Conservation (phyloP, 2,888 invertebrate species). For the Gnatocerus cornutus region DNA sequence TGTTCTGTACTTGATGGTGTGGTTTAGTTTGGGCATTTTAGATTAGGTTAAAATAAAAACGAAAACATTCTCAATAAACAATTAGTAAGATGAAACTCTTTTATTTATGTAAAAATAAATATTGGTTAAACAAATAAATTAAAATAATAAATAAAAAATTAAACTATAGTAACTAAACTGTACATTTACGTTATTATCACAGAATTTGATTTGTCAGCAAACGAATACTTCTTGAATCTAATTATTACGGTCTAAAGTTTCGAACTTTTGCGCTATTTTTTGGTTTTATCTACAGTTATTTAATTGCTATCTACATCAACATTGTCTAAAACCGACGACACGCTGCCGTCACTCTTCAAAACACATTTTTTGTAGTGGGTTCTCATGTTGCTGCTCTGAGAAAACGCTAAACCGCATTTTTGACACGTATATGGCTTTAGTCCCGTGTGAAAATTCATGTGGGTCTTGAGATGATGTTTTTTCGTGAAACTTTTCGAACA, state of each 20-base stretch:
- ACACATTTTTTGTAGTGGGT: slow-evolving; percentile 88
- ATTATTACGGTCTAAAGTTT: no score
- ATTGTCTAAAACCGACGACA: slow-evolving; percentile 10
- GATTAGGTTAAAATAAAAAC: no score
- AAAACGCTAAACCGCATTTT: slow-evolving; percentile 84
- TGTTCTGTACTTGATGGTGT: no score
- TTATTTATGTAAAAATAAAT: slow-evolving; percentile 18
- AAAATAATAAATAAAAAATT: not conserved
- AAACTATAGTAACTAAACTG: slow-evolving; percentile 1
- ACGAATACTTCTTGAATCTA: no score
- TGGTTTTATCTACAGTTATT: not conserved
- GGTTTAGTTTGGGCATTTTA: not conserved
- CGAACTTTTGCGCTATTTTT: not conserved
- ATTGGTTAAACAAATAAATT: slow-evolving; percentile 17
- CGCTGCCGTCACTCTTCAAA: slow-evolving; percentile 55
- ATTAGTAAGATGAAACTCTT: not conserved
- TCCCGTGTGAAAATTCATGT: slow-evolving; percentile 89
- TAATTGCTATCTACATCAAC: slow-evolving; percentile 26
- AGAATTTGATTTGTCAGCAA: not conserved
- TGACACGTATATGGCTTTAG: slow-evolving; percentile 86
- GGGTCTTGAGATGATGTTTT: slow-evolving; percentile 89
- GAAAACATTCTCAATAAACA: not conserved
- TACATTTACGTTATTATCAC: not conserved
- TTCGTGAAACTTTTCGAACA: slow-evolving; percentile 88
- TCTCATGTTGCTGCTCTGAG: slow-evolving; percentile 90